These are phyloP conservation scores for Glaucidium brasilianum DNA, from an alignment of 2,113 vertebrate genomes.

Conservation along the genomic window DNA sequence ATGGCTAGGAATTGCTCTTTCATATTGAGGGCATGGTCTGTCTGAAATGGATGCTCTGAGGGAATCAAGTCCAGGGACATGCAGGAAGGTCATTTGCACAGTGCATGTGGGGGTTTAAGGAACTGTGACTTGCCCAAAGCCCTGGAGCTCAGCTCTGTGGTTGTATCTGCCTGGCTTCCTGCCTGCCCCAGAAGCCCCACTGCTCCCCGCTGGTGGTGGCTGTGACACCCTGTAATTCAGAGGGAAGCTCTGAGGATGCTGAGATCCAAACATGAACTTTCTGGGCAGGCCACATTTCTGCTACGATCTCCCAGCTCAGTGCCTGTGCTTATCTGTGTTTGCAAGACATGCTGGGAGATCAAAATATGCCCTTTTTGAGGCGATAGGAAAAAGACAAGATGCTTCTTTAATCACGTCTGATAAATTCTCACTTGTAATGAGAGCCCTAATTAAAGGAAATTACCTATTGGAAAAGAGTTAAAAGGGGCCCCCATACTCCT, in stretches of 20 bases:
- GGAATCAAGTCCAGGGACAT: rapidly evolving
- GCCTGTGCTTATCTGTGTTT: slow-evolving; percentile 53
- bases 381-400: slow-evolving; percentile 72
- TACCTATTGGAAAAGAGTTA: slow-evolving; percentile 83
- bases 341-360: slow-evolving; percentile 63
- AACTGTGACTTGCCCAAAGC: rapidly evolving
- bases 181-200: not conserved
- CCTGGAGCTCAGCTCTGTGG: not conserved
- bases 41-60: not conserved
- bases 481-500: slow-evolving; percentile 76
- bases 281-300: slow-evolving; percentile 33
- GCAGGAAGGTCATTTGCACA: not conserved
- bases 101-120: rapidly evolving
- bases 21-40: not conserved
- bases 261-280: slow-evolving; percentile 55
- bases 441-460: slow-evolving; percentile 81
- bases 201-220: rapidly evolving
- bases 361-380: slow-evolving; percentile 63
- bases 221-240: slow-evolving; percentile 1
- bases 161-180: not conserved
- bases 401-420: slow-evolving; percentile 75
- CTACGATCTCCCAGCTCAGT: slow-evolving; percentile 5
- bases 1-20: not conserved
- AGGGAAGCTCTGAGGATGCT: slow-evolving; percentile 41
- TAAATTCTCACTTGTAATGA: slow-evolving; percentile 74